Conservation (phyloP, 1,140 invertebrate genomes). For the Hyles euphorbiae region DNA sequence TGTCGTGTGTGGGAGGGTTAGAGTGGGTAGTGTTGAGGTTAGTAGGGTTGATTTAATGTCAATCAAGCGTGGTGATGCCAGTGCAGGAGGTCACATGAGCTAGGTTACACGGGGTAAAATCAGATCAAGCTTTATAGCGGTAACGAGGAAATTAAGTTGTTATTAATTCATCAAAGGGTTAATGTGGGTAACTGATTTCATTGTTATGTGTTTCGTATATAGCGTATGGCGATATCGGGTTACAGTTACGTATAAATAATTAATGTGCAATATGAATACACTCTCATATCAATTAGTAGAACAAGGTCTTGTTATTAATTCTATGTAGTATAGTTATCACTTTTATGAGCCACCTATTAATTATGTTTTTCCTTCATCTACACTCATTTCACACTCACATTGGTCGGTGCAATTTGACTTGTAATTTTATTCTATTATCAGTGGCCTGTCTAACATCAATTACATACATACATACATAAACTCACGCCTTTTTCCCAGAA, state of each 20-base stretch:
- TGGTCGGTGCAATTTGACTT: too few relatives aligned
- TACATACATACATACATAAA: too few relatives aligned
- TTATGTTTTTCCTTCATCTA: too few relatives aligned
- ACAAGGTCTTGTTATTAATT: too few relatives aligned
- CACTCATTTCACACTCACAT: too few relatives aligned
- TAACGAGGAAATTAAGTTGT: slow-evolving; percentile 35
- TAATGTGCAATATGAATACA: background rate
- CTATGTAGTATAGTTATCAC: too few relatives aligned
- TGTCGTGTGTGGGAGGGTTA: background rate
- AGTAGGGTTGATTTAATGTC: background rate
- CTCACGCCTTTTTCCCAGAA: too few relatives aligned
- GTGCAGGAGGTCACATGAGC: slow-evolving; percentile 46
- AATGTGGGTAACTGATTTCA: slow-evolving; percentile 2
- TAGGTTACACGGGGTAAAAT: slow-evolving; percentile 47
- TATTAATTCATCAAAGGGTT: slow-evolving; percentile 25
- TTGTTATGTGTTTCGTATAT: slow-evolving; percentile 3
- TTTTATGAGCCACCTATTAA: too few relatives aligned
- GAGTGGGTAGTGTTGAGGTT: background rate
- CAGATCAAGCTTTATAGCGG: slow-evolving; percentile 35
- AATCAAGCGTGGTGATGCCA: background rate
- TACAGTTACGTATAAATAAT: slow-evolving; percentile 7
- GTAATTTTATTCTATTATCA: too few relatives aligned
- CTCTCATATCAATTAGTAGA: too few relatives aligned
- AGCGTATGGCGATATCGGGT: slow-evolving; percentile 2
- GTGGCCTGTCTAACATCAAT: too few relatives aligned